Conservation (phyloP, 2,888 invertebrate species). For the Stictocephala bisonia region DNA sequence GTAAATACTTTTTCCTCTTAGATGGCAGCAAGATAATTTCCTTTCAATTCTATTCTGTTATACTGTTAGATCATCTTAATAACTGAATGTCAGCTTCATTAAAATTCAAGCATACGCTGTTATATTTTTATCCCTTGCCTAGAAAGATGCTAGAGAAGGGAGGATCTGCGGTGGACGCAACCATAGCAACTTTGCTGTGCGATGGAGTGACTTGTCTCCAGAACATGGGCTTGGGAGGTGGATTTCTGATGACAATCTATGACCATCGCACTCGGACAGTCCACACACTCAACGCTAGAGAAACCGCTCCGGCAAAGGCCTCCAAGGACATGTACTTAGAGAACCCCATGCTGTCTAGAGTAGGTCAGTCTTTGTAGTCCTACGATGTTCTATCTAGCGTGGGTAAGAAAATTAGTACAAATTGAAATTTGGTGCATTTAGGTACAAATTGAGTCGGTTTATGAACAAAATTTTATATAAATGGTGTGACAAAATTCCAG, state of each 20-base stretch:
- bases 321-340: conserved; percentile 71
- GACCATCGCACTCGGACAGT: conserved; percentile 65
- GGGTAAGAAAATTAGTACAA: neutral
- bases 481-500: too few relatives aligned
- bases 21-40: too few relatives aligned
- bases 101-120: too few relatives aligned
- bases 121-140: too few relatives aligned
- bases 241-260: conserved; percentile 83
- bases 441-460: neutral
- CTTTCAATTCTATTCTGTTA: too few relatives aligned
- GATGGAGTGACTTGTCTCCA: conserved; percentile 63
- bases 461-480: neutral
- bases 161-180: conserved; percentile 65
- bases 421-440: neutral
- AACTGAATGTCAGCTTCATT: too few relatives aligned
- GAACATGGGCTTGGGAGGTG: conserved; percentile 72
- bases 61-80: too few relatives aligned
- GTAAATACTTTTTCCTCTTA: too few relatives aligned
- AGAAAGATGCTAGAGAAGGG: conserved; percentile 61
- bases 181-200: conserved; percentile 64
- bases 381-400: neutral
- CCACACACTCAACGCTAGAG: conserved; percentile 77
- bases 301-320: conserved; percentile 76
- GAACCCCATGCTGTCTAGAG: conserved; percentile 60
- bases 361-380: conserved; percentile 2